These are phyloP conservation scores for Onychorhynchus coronatus DNA, from an alignment of 2,113 vertebrate genomes.

Conservation along the genomic window DNA sequence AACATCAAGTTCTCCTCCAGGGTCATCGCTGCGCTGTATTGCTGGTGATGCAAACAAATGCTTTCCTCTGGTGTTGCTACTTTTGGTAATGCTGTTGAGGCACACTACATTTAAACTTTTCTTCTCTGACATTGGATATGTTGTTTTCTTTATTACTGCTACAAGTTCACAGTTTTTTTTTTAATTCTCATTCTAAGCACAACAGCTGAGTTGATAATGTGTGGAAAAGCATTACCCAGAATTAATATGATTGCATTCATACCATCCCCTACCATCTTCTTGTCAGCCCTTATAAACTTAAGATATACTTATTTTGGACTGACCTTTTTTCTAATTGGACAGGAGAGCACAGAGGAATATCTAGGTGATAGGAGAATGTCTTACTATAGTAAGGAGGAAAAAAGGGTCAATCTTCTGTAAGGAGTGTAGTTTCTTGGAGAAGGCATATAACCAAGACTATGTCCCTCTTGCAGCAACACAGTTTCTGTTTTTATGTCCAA, in stretches of 20 bases:
- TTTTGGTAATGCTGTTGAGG: background rate
- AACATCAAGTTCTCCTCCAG: background rate
- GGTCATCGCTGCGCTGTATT: background rate
- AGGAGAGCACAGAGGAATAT: background rate
- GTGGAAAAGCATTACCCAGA: background rate
- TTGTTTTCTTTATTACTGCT: background rate
- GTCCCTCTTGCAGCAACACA: background rate
- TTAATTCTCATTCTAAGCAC: background rate
- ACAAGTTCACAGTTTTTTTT: background rate
- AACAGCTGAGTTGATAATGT: background rate
- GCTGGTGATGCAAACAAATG: background rate
- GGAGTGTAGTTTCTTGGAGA: background rate
- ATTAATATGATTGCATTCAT: slow-evolving; percentile 6
- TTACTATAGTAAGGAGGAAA: background rate
- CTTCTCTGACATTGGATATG: background rate
- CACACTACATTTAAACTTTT: background rate
- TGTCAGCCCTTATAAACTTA: slow-evolving; percentile 12
- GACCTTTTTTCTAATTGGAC: slow-evolving; percentile 39
- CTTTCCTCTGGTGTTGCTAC: background rate
- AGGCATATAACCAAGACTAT: background rate
- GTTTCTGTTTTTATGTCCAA: background rate
- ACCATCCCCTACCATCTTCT: background rate
- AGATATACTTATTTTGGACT: background rate
- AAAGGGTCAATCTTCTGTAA: background rate
- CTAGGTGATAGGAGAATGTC: background rate